Evolutionary conservation across 2,888 invertebrate species (phyloP), one percentile per base, ranked within the genome.

Genomic region (Ceraclea dissimilis): DNA sequence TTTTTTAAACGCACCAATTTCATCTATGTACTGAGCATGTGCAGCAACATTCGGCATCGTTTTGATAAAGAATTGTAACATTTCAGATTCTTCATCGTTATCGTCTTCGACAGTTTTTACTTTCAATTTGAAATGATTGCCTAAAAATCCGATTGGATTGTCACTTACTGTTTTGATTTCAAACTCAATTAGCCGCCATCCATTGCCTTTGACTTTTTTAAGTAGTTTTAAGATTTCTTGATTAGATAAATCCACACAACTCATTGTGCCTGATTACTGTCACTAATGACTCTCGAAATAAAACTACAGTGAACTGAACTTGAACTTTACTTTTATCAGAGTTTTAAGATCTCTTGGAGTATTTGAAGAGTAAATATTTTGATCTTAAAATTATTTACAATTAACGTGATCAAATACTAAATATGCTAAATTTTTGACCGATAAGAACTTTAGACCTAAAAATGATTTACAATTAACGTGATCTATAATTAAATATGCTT

Each of bases 11-110:
- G 61, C 62, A 11, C 62, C 63, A 46, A 62, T 61, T 44, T 54
- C 60, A 20, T 61, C 49, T 4, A 64, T 54, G 18, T 64, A 55
- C 6, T 64, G 60, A 31, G 51, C 59, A 8, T 62, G 62, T 10
- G 57, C 49, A 10, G 54, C 52, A 18, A 59, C 57, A 31, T 56
- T 58, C 1, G 66, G 66, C 26, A 63, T 49, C n/a, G 60, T 65
- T 57, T 68, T 68, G 2, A 63, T 60, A 50, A 68, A 68, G 31
- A 65, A 64, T 46, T 61, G 56, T 33, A 65, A 51, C 6, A 33
- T 46, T 60, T 59, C 33, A n/a, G n/a, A n/a, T 26, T 55, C 43
- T 18, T 52, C 20, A 10, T 63, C 52, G 16, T 55, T 43, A 47
- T 57, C 34, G 10, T 34, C 33, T 10, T 49, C 52, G 19, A 8